Percentiles rank a stretch among this genome's conserved stretches.
Conservation (phyloP, 35 echinoderm and acorn worm genomes). For the Lytechinus pictus region DNA sequence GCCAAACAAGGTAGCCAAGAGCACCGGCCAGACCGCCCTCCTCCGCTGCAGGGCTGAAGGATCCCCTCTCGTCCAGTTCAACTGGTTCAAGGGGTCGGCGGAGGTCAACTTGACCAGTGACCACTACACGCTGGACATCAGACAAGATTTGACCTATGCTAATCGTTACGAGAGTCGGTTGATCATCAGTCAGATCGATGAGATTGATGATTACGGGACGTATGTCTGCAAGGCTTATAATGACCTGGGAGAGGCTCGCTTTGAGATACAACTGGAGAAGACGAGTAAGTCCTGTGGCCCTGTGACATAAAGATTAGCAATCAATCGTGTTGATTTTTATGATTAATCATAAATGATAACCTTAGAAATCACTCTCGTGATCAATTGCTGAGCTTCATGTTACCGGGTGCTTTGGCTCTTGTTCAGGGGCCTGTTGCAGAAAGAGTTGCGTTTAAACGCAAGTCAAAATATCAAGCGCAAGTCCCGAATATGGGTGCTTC, state of each 20-base stretch:
- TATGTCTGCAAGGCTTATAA: slow-evolving; percentile 91
- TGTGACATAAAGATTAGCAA: too few relatives aligned
- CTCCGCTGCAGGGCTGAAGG: slow-evolving; percentile 80
- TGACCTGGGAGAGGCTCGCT: slow-evolving; percentile 66
- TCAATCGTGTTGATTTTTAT: too few relatives aligned
- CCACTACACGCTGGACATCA: slow-evolving; percentile 78
- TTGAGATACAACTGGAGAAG: slow-evolving; percentile 76
- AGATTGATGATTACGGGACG: slow-evolving; percentile 75
- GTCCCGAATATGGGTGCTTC: too few relatives aligned
- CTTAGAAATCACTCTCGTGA: too few relatives aligned
- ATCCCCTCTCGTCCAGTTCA: slow-evolving; percentile 78
- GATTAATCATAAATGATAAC: too few relatives aligned
- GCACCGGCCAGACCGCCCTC: slow-evolving; percentile 74
- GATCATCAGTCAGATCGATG: slow-evolving; percentile 80
- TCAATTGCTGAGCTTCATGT: too few relatives aligned
- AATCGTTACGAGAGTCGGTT: slow-evolving; percentile 88
- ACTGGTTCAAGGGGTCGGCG: slow-evolving; percentile 60
- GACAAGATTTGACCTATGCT: slow-evolving; percentile 68
- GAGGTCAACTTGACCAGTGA: slow-evolving; percentile 75
- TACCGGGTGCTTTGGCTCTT: too few relatives aligned
- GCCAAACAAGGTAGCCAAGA: slow-evolving; percentile 87
- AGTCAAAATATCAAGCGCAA: too few relatives aligned
- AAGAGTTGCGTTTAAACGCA: too few relatives aligned
- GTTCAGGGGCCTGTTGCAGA: too few relatives aligned
- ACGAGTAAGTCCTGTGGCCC: slow-evolving; percentile 70